Evolutionary conservation across 2,113 vertebrate species (phyloP).

Genomic region (Entelurus aequoreus): DNA sequence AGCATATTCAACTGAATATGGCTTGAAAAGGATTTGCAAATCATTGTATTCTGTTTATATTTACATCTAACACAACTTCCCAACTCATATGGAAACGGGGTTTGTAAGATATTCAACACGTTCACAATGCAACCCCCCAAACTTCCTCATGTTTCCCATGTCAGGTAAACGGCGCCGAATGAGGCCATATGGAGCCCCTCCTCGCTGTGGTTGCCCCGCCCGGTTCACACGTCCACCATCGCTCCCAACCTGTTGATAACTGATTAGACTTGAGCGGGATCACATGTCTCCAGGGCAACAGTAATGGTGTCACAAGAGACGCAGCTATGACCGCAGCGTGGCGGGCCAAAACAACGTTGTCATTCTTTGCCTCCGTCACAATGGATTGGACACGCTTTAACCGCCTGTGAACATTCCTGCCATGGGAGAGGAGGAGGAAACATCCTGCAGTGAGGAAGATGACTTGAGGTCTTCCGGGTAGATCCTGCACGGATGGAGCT

Average conservation of each 20-base stretch:
- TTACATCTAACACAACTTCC: too few species aligned
- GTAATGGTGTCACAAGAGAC: constrained; percentile 39
- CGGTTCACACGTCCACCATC: constrained; percentile 15
- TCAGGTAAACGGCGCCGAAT: too few species aligned
- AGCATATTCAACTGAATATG: too few species aligned
- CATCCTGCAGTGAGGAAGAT: background rate
- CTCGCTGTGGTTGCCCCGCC: constrained; percentile 23
- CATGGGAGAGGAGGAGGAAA: background rate
- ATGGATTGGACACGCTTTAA: constrained; percentile 20
- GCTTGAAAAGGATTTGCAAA: too few species aligned
- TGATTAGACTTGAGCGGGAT: constrained; percentile 39
- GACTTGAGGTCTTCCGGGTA: background rate
- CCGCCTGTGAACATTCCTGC: constrained; percentile 11
- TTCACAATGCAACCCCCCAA: background rate
- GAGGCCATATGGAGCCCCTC: too few species aligned
- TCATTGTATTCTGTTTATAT: too few species aligned
- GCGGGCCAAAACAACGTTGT: constrained; percentile 30
- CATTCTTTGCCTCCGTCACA: constrained; percentile 35
- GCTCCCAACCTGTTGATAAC: constrained; percentile 31
- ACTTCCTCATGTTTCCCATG: too few species aligned
- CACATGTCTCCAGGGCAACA: constrained; percentile 49
- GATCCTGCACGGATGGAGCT: background rate
- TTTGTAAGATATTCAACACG: too few species aligned
- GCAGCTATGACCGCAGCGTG: constrained; percentile 23
- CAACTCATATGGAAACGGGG: too few species aligned